Percentiles rank a stretch among this genome's conserved stretches.
Conservation (phyloP, 2,797 vertebrate genomes). For the Lepilemur septentrionalis region DNA sequence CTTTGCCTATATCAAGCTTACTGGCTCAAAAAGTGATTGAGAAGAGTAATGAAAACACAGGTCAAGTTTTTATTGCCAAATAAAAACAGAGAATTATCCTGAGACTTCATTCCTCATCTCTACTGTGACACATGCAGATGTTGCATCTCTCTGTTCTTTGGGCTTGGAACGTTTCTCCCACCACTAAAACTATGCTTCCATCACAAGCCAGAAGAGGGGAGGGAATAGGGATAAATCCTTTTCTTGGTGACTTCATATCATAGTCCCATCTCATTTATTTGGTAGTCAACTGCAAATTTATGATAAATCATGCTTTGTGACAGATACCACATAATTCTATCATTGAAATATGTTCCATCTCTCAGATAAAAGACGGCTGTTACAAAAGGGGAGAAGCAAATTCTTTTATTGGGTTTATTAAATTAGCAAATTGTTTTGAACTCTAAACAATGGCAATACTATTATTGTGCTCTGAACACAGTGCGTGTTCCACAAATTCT, state of each 20-base stretch:
- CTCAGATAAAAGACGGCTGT: not conserved
- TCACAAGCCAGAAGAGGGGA: not conserved
- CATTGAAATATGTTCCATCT: not conserved
- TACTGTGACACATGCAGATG: not conserved
- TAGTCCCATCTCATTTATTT: not conserved
- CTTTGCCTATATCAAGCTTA: not conserved
- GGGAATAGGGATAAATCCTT: not conserved
- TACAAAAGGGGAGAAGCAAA: not conserved
- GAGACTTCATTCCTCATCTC: not conserved
- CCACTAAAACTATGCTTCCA: not conserved
- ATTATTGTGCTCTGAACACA: not conserved
- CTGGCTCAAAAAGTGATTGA: constrained; percentile 9
- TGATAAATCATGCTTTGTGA: not conserved
- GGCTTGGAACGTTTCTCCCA: not conserved
- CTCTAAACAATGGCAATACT: not conserved
- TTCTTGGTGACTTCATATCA: not conserved
- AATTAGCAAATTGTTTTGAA: constrained; percentile 42
- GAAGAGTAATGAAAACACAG: not conserved
- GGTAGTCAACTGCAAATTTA: not conserved
- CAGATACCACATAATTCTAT: not conserved
- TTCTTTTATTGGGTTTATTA: not conserved
- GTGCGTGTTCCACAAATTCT: not conserved
- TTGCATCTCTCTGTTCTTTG: not conserved
- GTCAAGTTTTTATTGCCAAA: not conserved
- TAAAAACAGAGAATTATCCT: not conserved